phyloP scores from a whole-genome alignment of 2,888 invertebrate species.

The Mythimna vitellina region DNA sequence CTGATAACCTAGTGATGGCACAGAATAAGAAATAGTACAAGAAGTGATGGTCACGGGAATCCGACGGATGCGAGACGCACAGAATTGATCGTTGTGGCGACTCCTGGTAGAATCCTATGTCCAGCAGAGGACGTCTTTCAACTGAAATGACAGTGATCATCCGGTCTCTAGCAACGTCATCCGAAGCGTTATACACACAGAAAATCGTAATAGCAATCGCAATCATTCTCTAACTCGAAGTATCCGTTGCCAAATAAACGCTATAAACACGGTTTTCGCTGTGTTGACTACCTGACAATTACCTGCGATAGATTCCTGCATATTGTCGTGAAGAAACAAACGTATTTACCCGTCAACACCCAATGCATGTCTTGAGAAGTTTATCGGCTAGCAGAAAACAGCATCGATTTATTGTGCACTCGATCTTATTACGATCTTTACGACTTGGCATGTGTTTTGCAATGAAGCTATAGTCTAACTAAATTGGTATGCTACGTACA shows the following conservation, averaged over 20 bases:
- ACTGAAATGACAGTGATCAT: no score
- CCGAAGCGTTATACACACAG: no score
- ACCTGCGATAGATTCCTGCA: constrained; percentile 1
- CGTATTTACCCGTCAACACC: constrained; percentile 38
- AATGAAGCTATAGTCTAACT: constrained; percentile 68
- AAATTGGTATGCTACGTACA: constrained; percentile 62
- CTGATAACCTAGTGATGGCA: no score
- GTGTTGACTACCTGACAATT: constrained; percentile 19
- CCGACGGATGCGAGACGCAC: no score
- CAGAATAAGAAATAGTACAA: no score
- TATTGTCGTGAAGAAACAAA: constrained; percentile 32
- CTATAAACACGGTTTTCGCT: not conserved
- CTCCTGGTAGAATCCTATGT: no score
- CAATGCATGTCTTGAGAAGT: constrained; percentile 50
- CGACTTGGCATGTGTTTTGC: constrained; percentile 79
- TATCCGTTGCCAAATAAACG: constrained; percentile 35
- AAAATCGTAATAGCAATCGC: constrained; percentile 8
- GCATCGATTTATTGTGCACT: constrained; percentile 62
- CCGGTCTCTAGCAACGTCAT: no score
- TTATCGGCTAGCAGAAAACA: constrained; percentile 58
- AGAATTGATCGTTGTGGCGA: no score
- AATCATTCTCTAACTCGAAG: constrained; percentile 1
- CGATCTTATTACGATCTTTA: constrained; percentile 74
- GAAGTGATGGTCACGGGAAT: no score
- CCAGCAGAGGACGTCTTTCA: no score